Percentiles rank a stretch among this genome's conserved stretches.
Conservation (phyloP, 2,797 vertebrate genomes). For the Urophycis tenuis region DNA sequence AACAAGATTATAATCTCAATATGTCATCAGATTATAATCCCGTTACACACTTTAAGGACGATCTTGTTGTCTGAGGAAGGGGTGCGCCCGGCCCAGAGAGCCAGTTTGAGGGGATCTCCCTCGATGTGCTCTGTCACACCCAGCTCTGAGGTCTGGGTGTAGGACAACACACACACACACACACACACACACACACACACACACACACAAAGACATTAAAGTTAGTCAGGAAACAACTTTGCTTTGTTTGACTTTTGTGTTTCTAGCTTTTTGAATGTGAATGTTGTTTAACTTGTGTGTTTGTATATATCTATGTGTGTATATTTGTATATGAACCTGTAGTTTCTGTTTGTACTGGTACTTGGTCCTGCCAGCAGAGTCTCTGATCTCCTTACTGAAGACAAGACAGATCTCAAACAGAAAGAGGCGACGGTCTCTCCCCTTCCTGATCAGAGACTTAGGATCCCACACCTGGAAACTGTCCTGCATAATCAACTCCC, state of each 20-base stretch:
- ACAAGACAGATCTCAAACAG: conserved; percentile 97
- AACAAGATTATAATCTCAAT: neutral
- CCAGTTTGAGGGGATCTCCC: conserved; percentile 96
- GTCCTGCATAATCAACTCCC: conserved; percentile 94
- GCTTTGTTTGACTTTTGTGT: neutral
- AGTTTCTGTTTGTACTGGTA: conserved; percentile 98
- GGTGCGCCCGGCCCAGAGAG: conserved; percentile 94
- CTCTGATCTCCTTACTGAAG: conserved; percentile 98
- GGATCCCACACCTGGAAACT: conserved; percentile 98
- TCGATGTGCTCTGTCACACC: conserved; percentile 97
- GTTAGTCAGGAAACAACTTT: neutral
- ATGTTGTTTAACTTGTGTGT: neutral
- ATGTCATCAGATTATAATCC: neutral
- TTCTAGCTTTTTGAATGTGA: neutral
- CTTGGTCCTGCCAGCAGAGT: conserved; percentile 94
- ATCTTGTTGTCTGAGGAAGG: conserved; percentile 98
- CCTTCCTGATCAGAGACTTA: conserved; percentile 95
- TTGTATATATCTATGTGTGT: neutral
- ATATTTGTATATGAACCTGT: conserved; percentile 65
- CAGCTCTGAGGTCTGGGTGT: conserved; percentile 92
- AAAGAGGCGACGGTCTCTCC: conserved; percentile 93
- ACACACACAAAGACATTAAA: neutral
- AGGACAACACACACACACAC: neutral
- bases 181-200: neutral
- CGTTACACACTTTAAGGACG: conserved; percentile 80